These are phyloP conservation scores for Spodoptera exigua DNA, from an alignment of 2,888 invertebrate genomes.

Conservation along the genomic window DNA sequence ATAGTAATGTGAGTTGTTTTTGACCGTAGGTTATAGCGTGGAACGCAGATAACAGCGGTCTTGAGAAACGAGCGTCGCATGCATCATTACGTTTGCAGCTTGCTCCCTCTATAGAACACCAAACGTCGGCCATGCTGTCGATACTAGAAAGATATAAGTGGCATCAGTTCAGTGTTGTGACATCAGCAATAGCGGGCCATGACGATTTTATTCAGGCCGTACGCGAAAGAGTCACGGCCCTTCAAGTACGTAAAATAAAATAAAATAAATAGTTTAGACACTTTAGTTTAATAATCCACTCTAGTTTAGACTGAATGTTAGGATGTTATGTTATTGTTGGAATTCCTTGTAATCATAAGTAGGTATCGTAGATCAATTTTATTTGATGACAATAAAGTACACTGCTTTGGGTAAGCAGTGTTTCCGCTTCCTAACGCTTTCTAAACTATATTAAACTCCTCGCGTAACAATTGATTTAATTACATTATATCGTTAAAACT, in stretches of 20 bases:
- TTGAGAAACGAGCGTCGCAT: slow-evolving; percentile 94
- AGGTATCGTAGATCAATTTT: too few species aligned
- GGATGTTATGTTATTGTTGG: too few species aligned
- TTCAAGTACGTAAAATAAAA: slow-evolving; percentile 89
- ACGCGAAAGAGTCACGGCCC: slow-evolving; percentile 94
- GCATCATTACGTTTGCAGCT: slow-evolving; percentile 97
- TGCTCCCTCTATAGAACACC: slow-evolving; percentile 98
- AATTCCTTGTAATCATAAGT: too few species aligned
- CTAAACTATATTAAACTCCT: too few species aligned
- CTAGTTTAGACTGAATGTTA: too few species aligned
- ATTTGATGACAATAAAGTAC: too few species aligned
- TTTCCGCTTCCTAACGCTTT: too few species aligned
- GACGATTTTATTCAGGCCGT: slow-evolving; percentile 98
- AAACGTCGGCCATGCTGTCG: slow-evolving; percentile 98
- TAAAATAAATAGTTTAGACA: too few species aligned
- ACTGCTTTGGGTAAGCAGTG: too few species aligned
- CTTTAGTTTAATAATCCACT: too few species aligned
- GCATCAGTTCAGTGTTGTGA: slow-evolving; percentile 98
- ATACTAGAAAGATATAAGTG: slow-evolving; percentile 98
- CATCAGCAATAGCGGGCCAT: slow-evolving; percentile 97
- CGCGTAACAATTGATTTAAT: too few species aligned
- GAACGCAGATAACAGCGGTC: slow-evolving; percentile 99
- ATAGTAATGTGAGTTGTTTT: slow-evolving; percentile 13
- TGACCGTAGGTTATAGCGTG: slow-evolving; percentile 94
- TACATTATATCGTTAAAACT: too few species aligned